Percentiles rank a stretch among this genome's conserved stretches.
phyloP scores from a whole-genome alignment of 2,113 vertebrate genomes.

The Hirundichthys speculiger region DNA sequence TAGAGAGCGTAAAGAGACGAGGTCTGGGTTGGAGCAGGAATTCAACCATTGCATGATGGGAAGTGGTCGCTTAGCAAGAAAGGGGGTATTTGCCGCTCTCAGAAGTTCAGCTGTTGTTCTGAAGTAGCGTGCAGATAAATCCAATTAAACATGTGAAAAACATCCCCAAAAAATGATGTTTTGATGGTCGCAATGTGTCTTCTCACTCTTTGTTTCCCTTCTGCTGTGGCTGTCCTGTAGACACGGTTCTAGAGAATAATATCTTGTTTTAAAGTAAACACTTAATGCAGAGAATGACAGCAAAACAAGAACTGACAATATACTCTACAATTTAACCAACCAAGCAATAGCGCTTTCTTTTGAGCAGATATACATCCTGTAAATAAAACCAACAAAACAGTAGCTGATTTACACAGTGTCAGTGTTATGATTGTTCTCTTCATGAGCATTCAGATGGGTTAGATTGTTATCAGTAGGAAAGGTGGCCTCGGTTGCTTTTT shows the following conservation, averaged over 20 bases:
- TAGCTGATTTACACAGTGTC: too few relatives aligned
- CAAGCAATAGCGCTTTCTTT: background rate
- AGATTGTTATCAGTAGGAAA: too few relatives aligned
- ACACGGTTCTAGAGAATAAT: too few relatives aligned
- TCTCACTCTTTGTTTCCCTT: too few relatives aligned
- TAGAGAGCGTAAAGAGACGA: slow-evolving; percentile 53
- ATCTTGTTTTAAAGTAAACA: background rate
- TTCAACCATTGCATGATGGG: slow-evolving; percentile 58
- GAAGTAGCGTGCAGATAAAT: slow-evolving; percentile 3
- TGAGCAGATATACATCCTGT: background rate
- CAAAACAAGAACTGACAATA: background rate
- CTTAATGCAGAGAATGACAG: background rate
- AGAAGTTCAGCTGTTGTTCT: slow-evolving; percentile 15
- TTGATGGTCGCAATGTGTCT: too few relatives aligned
- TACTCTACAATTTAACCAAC: background rate
- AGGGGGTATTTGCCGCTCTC: slow-evolving; percentile 3
- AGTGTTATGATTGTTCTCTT: too few relatives aligned
- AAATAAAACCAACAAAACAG: too few relatives aligned
- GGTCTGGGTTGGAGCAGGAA: slow-evolving; percentile 55
- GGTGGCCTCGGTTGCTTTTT: too few relatives aligned
- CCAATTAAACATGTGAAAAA: background rate
- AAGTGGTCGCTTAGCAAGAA: slow-evolving; percentile 46
- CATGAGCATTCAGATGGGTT: too few relatives aligned
- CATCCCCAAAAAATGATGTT: too few relatives aligned
- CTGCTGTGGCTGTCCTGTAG: too few relatives aligned